Evolutionary conservation across 23 tunicate genomes (phyloP), one percentile per base, ranked within the genome.

Genomic region (Phallusia fumigata): DNA sequence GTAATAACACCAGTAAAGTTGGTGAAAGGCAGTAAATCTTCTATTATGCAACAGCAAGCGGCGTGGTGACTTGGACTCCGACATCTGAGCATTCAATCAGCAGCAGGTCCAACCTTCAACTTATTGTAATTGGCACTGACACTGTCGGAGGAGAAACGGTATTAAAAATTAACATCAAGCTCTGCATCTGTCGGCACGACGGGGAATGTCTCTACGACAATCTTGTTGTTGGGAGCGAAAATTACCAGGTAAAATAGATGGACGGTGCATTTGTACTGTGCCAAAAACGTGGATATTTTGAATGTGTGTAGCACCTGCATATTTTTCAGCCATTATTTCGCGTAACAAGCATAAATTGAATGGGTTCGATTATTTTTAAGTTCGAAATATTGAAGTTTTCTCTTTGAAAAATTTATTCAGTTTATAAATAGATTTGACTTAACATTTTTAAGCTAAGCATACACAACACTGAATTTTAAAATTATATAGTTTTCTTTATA

Each of bases 31-130:
- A 3, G 10, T 10, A 12, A 65, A 65, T 6, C 6, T 65, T 30
- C 18, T 21, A 8, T 19, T 64, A 24, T 30, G 1, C 53, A 33
- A 0, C 28, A 84, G 87, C 76, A 11, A 76, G 33, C 18, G 87
- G 87, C 31, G 33, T 30, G 18, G 45, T 77, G 35, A 58, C 82
- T 31, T 84, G 87, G 87, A 84, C 87, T 12, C 87, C 87, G 3
- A 84, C 81, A 31, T 24, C 36, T 36, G 81, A n/a, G 3, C 53
- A 76, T 77, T 31, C 18, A 32, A 74, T 74, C 33, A 32, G 44
- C 10, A 13, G 58, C 30, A 22, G 33, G 18, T 26, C 75, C 31
- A 76, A 84, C 19, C 6, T 53, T 0, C 12, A 78, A 19, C 83
- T 85, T 16, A 24, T 8, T 50, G 79, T 85, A 22, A 32, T 77